Base-by-base conservation (phyloP, 2,888 invertebrate species). In the Drymonia ruficornis region DNA sequence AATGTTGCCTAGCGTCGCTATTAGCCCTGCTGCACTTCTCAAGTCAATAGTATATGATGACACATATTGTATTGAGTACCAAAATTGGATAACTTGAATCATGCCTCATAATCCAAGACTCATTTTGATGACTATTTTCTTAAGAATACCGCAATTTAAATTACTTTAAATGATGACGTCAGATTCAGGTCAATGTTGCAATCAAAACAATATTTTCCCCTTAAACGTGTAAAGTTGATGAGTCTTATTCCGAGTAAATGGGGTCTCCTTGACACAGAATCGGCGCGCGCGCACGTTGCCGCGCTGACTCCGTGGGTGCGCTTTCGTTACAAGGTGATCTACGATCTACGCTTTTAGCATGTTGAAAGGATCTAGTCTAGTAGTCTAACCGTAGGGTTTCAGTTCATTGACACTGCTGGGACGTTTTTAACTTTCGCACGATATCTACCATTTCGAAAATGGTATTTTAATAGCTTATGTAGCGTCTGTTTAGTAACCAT, bases 181-280 rank as follows among this genome's bases (percentile, higher is more conserved):
- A 55, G 19, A 62, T 61, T 55, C 52, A 57, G 72, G 72, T 60
- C 67, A 68, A 54, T 70, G 71, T 59, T 46, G 63, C 50, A 63
- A 61, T 52, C 52, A 66, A 62, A 61, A 66, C 61, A 63, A 62
- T 67, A 63, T 61, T 68, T 71, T 71, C 61, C 63, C 68, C 50
- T 62, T 59, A 65, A 59, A 63, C 51, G 53, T 49, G 50, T 50
- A 13, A 19, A 40, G 59, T 47, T 67, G 68, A 66, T 67, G 67
- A 59, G 64, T 65, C 66, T 49, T 23, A 50, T 72, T 72, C 68
- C 53, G 56, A 54, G 68, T 72, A 72, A 71, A 61, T 62, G 55
- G 54, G 68, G 23, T 72, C 64, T 56, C 72, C 72, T 72, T 72
- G 72, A 73, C 73, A 71, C 67, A 65, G 49, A 58, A 61, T 36